Evolutionary conservation across 2,888 invertebrate genomes (phyloP).

Genomic region (Ceriagrion tenellum): DNA sequence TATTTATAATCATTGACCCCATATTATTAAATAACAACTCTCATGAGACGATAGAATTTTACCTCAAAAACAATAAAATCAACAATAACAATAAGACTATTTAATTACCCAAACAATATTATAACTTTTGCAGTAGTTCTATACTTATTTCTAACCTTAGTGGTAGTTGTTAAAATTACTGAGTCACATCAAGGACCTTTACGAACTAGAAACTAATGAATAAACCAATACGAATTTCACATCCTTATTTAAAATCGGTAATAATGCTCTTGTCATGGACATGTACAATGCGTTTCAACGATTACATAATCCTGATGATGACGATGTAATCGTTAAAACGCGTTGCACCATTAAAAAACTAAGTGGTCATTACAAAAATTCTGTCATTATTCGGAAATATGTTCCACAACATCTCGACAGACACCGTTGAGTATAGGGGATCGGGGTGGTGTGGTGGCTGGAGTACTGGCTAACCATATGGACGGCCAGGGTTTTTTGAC

Average conservation of each 20-base stretch:
- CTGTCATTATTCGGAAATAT: no score
- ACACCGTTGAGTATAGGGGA: no score
- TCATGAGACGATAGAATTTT: background rate
- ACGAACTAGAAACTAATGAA: slow-evolving; percentile 76
- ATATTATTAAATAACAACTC: background rate
- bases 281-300: no score
- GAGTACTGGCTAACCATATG: no score
- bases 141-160: slow-evolving; percentile 82
- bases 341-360: no score
- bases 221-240: slow-evolving; percentile 73
- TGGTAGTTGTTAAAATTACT: slow-evolving; percentile 82
- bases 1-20: background rate
- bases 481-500: no score
- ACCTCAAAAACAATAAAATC: background rate
- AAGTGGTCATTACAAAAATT: no score
- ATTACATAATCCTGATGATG: no score
- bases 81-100: background rate
- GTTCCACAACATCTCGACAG: no score
- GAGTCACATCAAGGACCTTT: slow-evolving; percentile 80
- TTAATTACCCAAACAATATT: slow-evolving; percentile 71
- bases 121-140: slow-evolving; percentile 80
- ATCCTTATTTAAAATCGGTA: slow-evolving; percentile 80
- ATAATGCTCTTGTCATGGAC: slow-evolving; percentile 81
- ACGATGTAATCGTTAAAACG: no score
- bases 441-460: no score